Evolutionary conservation across 2,888 invertebrate genomes (phyloP), one percentile per base, ranked within the genome.

Genomic region (Drosophila atripex): DNA sequence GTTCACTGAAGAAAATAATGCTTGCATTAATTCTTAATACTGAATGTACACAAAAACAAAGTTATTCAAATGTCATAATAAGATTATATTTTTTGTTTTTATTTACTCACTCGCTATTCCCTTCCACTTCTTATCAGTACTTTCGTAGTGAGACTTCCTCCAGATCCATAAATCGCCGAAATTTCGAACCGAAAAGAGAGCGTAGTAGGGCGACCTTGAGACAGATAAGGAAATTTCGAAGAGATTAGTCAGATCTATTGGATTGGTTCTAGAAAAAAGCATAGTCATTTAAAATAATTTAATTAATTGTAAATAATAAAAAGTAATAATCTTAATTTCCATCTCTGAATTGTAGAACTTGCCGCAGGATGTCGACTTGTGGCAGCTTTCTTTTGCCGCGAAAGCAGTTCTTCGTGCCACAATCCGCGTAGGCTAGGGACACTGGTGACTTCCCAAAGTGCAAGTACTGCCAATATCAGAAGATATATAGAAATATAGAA

Each of bases 341-440:
- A 6, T 45, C 45, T 49, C 35, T 25, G 5, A 5, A 12, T 61
- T 52, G 0, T 52, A 64, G 64, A 38, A 46, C 66, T 64, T 39
- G 52, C 66, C 66, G n/a, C 66, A 64, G 45, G 66, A 64, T 64
- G 64, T 66, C 30, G 41, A 16, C 30, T 38, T 23, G 66, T 39
- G 66, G 64, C 66, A 23, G 46, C 53, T 52, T 66, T 18, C 66
- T 46, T 50, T 46, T 65, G 66, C 66, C 28, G n/a, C 52, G 38
- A 66, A 43, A 60, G 39, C 47, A 47, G 16, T 41, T 45, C 14
- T 28, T 35, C 25, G 52, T 28, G 28, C 51, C 38, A 50, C 50
- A 18, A 25, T 12, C n/a, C 16, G 52, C 66, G 63, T 65, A 45
- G 28, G 64, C 8, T n/a, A 45, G 45, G n/a, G 21, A 30, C 25